Base-by-base conservation (phyloP, 2,113 vertebrate genomes). In the Camelus bactrianus region DNA sequence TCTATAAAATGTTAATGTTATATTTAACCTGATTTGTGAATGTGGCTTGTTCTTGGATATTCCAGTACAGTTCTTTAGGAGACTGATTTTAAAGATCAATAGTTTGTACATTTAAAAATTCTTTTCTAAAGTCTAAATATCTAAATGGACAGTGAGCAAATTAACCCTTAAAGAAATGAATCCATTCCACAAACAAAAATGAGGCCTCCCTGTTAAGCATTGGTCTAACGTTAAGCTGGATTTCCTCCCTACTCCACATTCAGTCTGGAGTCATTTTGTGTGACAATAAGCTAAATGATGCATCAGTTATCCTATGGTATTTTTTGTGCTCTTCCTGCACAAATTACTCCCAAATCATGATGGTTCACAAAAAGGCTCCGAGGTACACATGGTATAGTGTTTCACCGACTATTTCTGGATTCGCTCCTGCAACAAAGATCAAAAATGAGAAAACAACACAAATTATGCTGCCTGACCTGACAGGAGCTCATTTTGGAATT, bases 401-500 rank as follows among this genome's bases (percentile, higher is more conserved):
- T 87, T 62, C 5, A 46, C 10, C 76, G 90, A 62, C 75, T 30
- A 0, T 96, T 97, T 96, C 4, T 88, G 79, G 26, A 64, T 95
- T 24, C 13, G 73, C 35, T 84, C 73, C 65, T 46, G 1, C 92
- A 70, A 89, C 62, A 58, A 89, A 91, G n/a, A 89, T 93, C 9
- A 50, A 85, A 94, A 69, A 50, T 81, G 60, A 26, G 48, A 92
- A 93, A 94, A 48, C 17, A 91, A 3, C 26, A 67, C 13, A 85
- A 20, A 84, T 24, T 86, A 54, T 65, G 84, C 28, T 89, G 72
- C 26, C 20, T 77, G 30, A 26, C 17, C 84, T 0, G 4, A 94
- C 14, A 96, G 82, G 95, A 91, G 76, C 38, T 81, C 46, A 86
- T 54, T 87, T 93, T 69, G 56, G n/a, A 91, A 93, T 77, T 83